Evolutionary conservation across 2,888 invertebrate species (phyloP).

Genomic region (Melieria omissa): DNA sequence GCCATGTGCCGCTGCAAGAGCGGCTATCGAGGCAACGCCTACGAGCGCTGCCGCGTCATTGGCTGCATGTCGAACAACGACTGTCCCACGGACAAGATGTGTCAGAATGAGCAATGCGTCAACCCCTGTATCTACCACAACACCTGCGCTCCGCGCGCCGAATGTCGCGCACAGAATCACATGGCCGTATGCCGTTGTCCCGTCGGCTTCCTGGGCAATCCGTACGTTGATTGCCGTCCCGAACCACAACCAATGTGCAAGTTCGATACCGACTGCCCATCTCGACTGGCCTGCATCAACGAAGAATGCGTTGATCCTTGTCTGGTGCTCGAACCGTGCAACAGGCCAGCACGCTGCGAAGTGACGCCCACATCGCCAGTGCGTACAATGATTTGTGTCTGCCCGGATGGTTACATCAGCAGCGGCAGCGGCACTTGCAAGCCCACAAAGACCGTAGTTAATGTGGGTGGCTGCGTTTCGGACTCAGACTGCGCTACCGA

Average conservation of each 20-base stretch:
- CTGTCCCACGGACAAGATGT: slow-evolving; percentile 86
- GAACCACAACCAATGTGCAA: slow-evolving; percentile 81
- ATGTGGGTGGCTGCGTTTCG: slow-evolving; percentile 76
- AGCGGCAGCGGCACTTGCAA: slow-evolving; percentile 84
- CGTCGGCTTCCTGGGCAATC: slow-evolving; percentile 79
- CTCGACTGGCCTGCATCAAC: slow-evolving; percentile 82
- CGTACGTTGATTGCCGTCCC: slow-evolving; percentile 82
- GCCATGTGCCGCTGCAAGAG: slow-evolving; percentile 83
- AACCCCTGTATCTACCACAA: slow-evolving; percentile 84
- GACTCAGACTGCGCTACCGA: slow-evolving; percentile 83
- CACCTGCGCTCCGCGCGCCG: slow-evolving; percentile 80
- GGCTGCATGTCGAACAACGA: slow-evolving; percentile 89
- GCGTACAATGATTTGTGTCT: slow-evolving; percentile 89
- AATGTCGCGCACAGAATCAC: slow-evolving; percentile 85
- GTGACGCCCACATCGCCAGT: slow-evolving; percentile 85
- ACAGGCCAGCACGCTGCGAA: slow-evolving; percentile 81
- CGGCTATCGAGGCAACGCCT: slow-evolving; percentile 84
- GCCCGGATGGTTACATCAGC: slow-evolving; percentile 88
- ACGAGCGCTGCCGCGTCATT: slow-evolving; percentile 78
- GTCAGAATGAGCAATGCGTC: slow-evolving; percentile 86
- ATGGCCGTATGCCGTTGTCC: slow-evolving; percentile 88
- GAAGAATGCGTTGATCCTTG: slow-evolving; percentile 88
- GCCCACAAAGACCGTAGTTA: slow-evolving; percentile 74
- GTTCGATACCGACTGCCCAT: slow-evolving; percentile 84
- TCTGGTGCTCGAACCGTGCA: slow-evolving; percentile 80